phyloP scores from a whole-genome alignment of 2,888 invertebrate genomes.

The Saturnia japonica region DNA sequence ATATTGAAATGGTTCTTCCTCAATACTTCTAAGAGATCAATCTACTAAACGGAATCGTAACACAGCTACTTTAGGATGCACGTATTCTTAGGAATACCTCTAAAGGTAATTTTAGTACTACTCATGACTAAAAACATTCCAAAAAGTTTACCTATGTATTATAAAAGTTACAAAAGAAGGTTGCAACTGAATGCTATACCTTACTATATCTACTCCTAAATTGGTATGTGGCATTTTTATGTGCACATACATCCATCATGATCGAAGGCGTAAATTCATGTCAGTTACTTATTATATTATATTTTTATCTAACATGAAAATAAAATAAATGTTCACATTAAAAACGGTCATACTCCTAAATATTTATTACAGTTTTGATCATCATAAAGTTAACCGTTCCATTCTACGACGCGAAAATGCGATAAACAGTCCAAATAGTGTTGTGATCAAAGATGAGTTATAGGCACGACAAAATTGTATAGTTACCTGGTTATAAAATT shows the following conservation, averaged over 20 bases:
- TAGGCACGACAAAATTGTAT: not conserved
- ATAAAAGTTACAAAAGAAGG: no score
- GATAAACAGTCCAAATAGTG: not conserved
- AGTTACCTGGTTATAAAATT: not conserved
- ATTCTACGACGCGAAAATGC: not conserved
- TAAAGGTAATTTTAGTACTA: not conserved
- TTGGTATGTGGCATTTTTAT: not conserved
- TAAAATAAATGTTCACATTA: not conserved
- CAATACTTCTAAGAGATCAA: not conserved
- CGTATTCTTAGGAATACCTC: not conserved
- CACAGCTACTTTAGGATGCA: not conserved
- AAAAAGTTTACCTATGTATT: no score
- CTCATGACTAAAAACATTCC: not conserved
- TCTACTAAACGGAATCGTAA: not conserved
- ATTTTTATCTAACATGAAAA: not conserved
- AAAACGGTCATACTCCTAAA: not conserved
- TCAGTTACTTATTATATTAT: not conserved
- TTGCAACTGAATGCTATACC: not conserved
- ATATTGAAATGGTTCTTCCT: not conserved
- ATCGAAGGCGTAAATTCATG: not conserved
- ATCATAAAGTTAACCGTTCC: not conserved
- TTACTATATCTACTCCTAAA: not conserved
- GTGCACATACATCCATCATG: not conserved
- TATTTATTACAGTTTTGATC: not conserved
- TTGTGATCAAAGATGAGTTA: not conserved